A percentile compares a stretch with the other conserved stretches of the same genome.
Conservation (phyloP, 2,797 vertebrate genomes). For the Emydoidea blandingii region DNA sequence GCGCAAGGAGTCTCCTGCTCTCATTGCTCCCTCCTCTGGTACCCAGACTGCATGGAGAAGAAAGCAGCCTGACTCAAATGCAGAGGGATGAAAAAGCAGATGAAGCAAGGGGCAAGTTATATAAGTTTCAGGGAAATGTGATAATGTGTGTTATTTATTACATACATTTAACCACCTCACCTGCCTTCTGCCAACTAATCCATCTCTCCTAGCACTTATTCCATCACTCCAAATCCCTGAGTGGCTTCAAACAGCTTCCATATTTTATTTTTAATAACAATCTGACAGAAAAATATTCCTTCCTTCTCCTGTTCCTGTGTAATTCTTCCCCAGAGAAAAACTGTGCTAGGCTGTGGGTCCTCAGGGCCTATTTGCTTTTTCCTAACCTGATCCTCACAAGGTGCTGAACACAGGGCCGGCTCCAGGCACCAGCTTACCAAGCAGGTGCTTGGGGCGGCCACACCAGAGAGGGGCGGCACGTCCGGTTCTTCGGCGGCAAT, state of each 20-base stretch:
- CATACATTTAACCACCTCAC: too few relatives aligned
- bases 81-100: not conserved
- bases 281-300: constrained; percentile 7
- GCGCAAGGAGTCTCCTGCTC: not conserved
- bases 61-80: not conserved
- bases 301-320: constrained; percentile 23
- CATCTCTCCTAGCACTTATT: not conserved
- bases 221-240: not conserved
- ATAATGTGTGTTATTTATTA: too few relatives aligned
- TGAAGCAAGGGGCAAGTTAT: not conserved
- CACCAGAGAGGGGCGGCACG: too few relatives aligned
- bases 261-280: constrained; percentile 24
- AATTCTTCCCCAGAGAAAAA: constrained; percentile 45
- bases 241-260: constrained; percentile 1
- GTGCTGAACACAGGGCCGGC: too few relatives aligned
- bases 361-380: constrained; percentile 49
- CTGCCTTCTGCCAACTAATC: too few relatives aligned
- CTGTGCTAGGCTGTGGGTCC: not conserved
- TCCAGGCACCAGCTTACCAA: too few relatives aligned
- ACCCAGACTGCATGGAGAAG: not conserved
- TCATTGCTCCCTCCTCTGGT: not conserved
- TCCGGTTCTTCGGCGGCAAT: too few relatives aligned
- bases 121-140: not conserved
- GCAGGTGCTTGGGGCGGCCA: too few relatives aligned
- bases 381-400: not conserved